Percentiles rank a stretch among this genome's conserved stretches.
phyloP scores from a whole-genome alignment of 2,797 vertebrate species.

The Coendou prehensilis region DNA sequence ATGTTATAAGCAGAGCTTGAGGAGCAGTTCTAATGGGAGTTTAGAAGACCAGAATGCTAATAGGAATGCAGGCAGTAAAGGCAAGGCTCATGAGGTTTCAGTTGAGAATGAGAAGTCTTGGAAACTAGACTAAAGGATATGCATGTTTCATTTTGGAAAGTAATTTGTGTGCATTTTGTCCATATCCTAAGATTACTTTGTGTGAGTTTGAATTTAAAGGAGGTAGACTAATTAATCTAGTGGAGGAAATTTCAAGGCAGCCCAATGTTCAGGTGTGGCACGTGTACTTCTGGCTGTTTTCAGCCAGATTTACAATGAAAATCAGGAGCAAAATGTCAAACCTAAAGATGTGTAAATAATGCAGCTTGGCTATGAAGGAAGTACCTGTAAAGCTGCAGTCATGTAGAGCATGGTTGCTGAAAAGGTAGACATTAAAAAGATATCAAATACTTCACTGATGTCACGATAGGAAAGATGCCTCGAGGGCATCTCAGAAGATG shows the following conservation, averaged over 20 bases:
- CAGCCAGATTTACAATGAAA: background rate
- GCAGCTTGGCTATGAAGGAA: background rate
- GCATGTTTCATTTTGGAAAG: background rate
- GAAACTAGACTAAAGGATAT: background rate
- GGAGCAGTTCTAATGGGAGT: background rate
- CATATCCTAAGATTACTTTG: background rate
- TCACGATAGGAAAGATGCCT: background rate
- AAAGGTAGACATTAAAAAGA: background rate
- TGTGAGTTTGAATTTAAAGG: background rate
- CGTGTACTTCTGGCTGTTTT: background rate
- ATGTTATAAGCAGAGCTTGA: background rate
- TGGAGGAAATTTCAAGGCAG: background rate
- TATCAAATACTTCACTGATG: background rate
- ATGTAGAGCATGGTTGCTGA: background rate
- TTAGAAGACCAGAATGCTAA: background rate
- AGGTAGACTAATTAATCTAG: background rate
- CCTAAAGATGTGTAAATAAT: background rate
- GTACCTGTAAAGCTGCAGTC: background rate
- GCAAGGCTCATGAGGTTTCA: background rate
- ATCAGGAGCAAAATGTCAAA: background rate
- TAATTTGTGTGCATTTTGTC: background rate
- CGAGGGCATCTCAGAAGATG: background rate
- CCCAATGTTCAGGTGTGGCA: background rate
- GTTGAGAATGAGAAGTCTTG: background rate
- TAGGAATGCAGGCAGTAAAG: background rate